Conservation (phyloP, 2,797 vertebrate genomes). For the Halcyon badia region DNA sequence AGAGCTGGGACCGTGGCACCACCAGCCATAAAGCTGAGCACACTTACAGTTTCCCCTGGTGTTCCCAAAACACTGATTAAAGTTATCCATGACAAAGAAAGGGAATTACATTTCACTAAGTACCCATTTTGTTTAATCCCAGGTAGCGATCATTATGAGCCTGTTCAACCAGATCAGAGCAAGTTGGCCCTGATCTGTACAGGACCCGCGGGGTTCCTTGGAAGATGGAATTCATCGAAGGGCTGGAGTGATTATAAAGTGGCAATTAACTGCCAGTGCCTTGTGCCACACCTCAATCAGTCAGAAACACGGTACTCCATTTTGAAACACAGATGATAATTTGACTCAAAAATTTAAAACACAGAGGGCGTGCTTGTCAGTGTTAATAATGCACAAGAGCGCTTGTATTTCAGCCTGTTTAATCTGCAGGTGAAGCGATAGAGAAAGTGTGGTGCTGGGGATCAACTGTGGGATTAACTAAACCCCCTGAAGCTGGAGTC, state of each 20-base stretch:
- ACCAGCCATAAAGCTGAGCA: neutral
- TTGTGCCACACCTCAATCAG: neutral
- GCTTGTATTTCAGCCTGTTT: neutral
- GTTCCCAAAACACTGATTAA: constrained; percentile 45
- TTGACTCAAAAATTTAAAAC: neutral
- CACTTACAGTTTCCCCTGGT: neutral
- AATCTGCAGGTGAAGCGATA: neutral
- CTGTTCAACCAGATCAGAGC: constrained; percentile 13
- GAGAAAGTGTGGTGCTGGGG: neutral
- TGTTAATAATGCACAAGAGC: neutral
- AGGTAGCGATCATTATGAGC: neutral
- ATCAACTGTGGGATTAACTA: neutral
- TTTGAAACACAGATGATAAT: neutral
- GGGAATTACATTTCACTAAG: constrained; percentile 29
- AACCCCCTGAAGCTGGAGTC: neutral
- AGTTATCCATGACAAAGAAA: neutral
- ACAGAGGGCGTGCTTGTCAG: neutral
- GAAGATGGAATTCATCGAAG: neutral
- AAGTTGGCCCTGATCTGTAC: constrained; percentile 9
- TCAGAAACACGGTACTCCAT: neutral
- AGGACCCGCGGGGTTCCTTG: neutral
- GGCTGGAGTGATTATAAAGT: neutral
- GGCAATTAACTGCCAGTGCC: constrained; percentile 26
- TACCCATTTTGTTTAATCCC: constrained; percentile 25
- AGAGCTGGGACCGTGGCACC: neutral